phyloP scores from a whole-genome alignment of 1,140 invertebrate species.

The Ganaspis sp. region DNA sequence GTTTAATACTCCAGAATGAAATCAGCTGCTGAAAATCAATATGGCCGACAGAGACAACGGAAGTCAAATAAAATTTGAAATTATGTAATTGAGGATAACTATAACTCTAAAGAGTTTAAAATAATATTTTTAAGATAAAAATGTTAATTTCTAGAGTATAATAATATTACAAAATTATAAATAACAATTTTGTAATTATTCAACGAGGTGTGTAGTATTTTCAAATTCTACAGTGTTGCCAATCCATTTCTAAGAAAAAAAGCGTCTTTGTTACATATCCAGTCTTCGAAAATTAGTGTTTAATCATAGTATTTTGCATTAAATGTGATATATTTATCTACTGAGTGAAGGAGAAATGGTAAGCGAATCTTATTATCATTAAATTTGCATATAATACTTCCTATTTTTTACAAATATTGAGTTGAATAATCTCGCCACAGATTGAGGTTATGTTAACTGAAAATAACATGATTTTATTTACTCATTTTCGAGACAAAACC shows the following conservation, averaged over 20 bases:
- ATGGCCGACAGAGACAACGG: slow-evolving; percentile 32
- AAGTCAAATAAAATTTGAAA: slow-evolving; percentile 14
- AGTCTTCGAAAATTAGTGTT: neutral
- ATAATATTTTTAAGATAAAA: neutral
- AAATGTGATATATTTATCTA: too few relatives aligned
- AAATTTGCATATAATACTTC: neutral
- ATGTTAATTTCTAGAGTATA: neutral
- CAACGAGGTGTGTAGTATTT: neutral
- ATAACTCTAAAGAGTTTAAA: neutral
- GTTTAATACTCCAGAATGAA: slow-evolving; percentile 7
- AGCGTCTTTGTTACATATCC: neutral
- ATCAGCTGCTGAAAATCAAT: slow-evolving; percentile 39
- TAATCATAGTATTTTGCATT: too few relatives aligned
- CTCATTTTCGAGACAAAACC: too few relatives aligned
- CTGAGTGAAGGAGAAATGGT: neutral
- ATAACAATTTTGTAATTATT: neutral
- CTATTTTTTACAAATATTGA: neutral
- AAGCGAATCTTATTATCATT: neutral
- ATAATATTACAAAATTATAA: neutral
- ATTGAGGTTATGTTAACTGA: neutral
- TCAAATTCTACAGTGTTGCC: neutral
- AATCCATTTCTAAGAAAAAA: neutral
- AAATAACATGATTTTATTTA: neutral
- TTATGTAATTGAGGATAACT: neutral
- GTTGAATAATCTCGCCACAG: neutral